Evolutionary conservation across 2,113 vertebrate species (phyloP), one percentile per base, ranked within the genome.

Genomic region (Xiphophorus hellerii): DNA sequence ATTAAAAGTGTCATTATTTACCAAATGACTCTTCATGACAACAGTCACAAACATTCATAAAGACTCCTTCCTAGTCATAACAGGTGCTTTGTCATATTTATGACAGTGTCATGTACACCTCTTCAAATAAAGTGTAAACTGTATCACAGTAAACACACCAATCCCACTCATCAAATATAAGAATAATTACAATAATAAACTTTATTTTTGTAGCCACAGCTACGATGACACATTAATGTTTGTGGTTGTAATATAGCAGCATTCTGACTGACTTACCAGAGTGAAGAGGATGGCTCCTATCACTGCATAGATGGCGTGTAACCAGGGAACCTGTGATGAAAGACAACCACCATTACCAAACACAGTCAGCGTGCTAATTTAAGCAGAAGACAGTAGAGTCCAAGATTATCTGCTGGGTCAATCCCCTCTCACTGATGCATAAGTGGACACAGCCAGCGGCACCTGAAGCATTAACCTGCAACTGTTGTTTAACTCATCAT

Each of bases 231-330:
- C 25, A n/a, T 10, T 25, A 25, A 60, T 33, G 33, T 64, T n/a
- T 65, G 0, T 28, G 12, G 37, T 82, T 44, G 30, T 30, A 30
- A 44, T 4, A 3, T 44, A 4, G 5, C 42, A 44, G 17, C 4
- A 48, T 25, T n/a, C 25, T 54, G 7, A 25, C 51, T 6, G 22
- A 58, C 51, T 96, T 82, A 99, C 97, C 96, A 99, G 85, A 1
- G 97, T 98, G 65, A 98, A 99, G 68, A 97, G 92, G 1, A 96
- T 90, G 25, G 97, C 97, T 80, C 97, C 97, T 1, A 95, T 77
- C 25, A 94, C 93, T 2, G 96, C 96, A 0, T 98, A 98, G 73
- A 96, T 76, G 0, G 94, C 96, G 0, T 99, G 97, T 68, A 98
- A 93, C 97, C 96, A 98, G 0, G 97, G 97, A 8, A 99, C 95